Conservation (phyloP, 1,140 invertebrate species). For the Trichomalopsis sarcophagae region DNA sequence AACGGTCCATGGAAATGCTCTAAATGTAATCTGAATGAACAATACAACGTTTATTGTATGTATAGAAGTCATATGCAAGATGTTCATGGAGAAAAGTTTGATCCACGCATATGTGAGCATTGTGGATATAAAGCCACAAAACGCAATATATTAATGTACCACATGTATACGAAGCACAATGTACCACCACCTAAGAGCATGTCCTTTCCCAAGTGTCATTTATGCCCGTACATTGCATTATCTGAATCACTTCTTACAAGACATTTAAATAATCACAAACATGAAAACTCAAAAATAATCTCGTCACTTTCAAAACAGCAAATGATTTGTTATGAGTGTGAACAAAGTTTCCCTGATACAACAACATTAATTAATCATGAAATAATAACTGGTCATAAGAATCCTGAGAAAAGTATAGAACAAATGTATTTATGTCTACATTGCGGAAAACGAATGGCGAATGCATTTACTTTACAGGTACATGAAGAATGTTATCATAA, state of each 20-base stretch:
- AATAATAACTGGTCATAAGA: constrained; percentile 65
- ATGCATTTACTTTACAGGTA: constrained; percentile 63
- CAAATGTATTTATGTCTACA: constrained; percentile 67
- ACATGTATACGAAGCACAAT: constrained; percentile 87
- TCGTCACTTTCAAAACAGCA: constrained; percentile 3
- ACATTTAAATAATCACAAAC: constrained; percentile 79
- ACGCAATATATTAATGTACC: constrained; percentile 85
- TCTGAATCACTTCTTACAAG: constrained; percentile 80
- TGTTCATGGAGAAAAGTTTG: constrained; percentile 87
- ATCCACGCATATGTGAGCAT: constrained; percentile 87
- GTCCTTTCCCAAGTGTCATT: constrained; percentile 84
- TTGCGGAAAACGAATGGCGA: constrained; percentile 67
- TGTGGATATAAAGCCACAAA: constrained; percentile 87
- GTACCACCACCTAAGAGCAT: constrained; percentile 82
- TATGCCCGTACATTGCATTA: constrained; percentile 84
- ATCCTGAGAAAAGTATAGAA: constrained; percentile 58
- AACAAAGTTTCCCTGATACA: constrained; percentile 62
- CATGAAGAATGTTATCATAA: constrained; percentile 43
- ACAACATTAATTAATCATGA: constrained; percentile 66
- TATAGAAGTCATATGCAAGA: constrained; percentile 88
- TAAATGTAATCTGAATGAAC: constrained; percentile 77
- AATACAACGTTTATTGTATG: constrained; percentile 84
- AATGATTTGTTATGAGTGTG: constrained; percentile 62
- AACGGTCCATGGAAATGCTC: constrained; percentile 73
- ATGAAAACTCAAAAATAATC: constrained; percentile 49